phyloP scores from a whole-genome alignment of 2,797 vertebrate species.

The Eulemur albifrons region DNA sequence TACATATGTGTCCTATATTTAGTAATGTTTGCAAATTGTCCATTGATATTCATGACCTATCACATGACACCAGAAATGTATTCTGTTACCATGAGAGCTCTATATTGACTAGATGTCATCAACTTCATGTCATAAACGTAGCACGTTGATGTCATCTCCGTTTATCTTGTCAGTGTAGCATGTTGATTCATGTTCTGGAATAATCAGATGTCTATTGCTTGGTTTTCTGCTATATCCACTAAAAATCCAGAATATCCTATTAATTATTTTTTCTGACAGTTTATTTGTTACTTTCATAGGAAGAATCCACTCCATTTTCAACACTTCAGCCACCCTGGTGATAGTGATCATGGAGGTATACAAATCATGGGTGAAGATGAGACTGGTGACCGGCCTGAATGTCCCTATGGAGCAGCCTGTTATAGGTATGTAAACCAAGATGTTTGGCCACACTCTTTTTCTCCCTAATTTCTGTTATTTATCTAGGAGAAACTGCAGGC shows the following conservation, averaged over 20 bases:
- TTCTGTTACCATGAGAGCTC: neutral
- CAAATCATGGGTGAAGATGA: constrained; percentile 1
- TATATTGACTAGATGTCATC: neutral
- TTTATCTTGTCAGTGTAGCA: neutral
- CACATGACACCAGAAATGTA: neutral
- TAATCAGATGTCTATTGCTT: neutral
- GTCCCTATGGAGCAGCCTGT: constrained; percentile 85
- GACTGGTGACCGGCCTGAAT: constrained; percentile 79
- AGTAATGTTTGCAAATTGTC: neutral
- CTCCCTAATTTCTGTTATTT: neutral
- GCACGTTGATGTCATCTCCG: neutral
- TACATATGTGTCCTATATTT: neutral
- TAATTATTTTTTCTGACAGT: neutral
- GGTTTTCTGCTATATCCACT: neutral
- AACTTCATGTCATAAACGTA: neutral
- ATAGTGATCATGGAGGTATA: constrained; percentile 78
- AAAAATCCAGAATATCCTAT: neutral
- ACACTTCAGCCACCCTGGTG: constrained; percentile 86
- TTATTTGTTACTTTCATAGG: constrained; percentile 71
- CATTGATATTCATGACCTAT: neutral
- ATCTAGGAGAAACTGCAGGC: neutral
- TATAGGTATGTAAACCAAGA: constrained; percentile 81
- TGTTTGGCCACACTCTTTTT: neutral
- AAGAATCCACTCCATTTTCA: constrained; percentile 88
- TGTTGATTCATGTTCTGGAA: neutral